phyloP scores from a whole-genome alignment of 1,140 invertebrate genomes.

The Lysiphlebus fabarum region DNA sequence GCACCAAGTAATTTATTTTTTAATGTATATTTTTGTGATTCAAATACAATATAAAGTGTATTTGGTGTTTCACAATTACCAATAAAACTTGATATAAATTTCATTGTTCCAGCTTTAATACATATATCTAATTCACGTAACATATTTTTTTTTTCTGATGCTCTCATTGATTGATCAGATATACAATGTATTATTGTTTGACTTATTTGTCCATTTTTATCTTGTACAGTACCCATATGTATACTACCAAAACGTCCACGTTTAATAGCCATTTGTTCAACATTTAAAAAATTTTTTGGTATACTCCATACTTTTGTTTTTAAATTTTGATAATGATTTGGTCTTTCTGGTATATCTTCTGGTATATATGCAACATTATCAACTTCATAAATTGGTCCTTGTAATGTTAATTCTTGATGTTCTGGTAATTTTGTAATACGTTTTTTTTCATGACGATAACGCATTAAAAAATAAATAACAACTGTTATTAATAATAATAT shows the following conservation, averaged over 20 bases:
- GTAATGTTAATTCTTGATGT: constrained; percentile 65
- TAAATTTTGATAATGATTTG: constrained; percentile 70
- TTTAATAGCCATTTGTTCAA: constrained; percentile 64
- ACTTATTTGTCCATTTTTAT: constrained; percentile 52
- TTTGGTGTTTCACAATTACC: constrained; percentile 77
- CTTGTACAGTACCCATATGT: constrained; percentile 62
- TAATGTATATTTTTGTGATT: constrained; percentile 63
- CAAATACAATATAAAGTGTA: constrained; percentile 67
- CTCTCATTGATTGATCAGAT: constrained; percentile 61
- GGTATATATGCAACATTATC: constrained; percentile 62
- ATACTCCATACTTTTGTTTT: constrained; percentile 72
- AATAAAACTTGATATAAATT: constrained; percentile 70
- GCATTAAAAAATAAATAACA: constrained; percentile 61
- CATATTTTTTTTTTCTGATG: constrained; percentile 64
- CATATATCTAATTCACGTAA: constrained; percentile 71
- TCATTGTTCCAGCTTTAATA: constrained; percentile 65
- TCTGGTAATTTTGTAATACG: constrained; percentile 56
- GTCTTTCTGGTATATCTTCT: constrained; percentile 65
- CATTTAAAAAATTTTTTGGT: constrained; percentile 65
- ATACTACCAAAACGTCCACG: constrained; percentile 75
- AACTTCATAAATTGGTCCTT: constrained; percentile 64
- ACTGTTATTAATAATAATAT: constrained; percentile 60
- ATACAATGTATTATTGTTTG: constrained; percentile 53
- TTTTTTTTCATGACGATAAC: constrained; percentile 55
- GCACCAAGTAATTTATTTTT: constrained; percentile 68